phyloP scores from a whole-genome alignment of 2,113 vertebrate species.

The Poecilia latipinna region DNA sequence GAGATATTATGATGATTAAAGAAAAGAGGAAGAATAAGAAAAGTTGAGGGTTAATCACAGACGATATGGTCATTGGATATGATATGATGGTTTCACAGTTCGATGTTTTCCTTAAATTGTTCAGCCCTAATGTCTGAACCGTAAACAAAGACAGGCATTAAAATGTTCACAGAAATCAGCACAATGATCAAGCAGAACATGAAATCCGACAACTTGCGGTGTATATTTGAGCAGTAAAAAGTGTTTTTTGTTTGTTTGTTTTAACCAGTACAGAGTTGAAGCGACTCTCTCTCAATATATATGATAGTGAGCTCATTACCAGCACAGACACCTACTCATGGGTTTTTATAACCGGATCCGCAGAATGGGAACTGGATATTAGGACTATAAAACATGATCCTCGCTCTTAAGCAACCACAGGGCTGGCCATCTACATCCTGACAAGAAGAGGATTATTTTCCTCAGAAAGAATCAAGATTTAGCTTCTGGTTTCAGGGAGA shows the following conservation, averaged over 20 bases:
- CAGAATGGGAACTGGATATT: slow-evolving; percentile 55
- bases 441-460: slow-evolving; percentile 6
- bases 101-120: too few relatives aligned
- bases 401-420: slow-evolving; percentile 39
- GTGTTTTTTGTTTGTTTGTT: slow-evolving; percentile 13
- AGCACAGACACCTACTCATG: slow-evolving; percentile 60
- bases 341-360: slow-evolving; percentile 69
- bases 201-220: not conserved
- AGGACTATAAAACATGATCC: slow-evolving; percentile 62
- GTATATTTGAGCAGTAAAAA: not conserved
- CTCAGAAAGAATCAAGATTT: not conserved
- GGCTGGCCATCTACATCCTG: slow-evolving; percentile 36
- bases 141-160: not conserved
- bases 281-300: too few relatives aligned
- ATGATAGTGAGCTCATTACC: slow-evolving; percentile 65
- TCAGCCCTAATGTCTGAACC: not conserved
- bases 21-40: not conserved
- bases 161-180: not conserved
- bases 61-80: not conserved
- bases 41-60: not conserved
- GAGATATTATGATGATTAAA: not conserved
- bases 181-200: not conserved
- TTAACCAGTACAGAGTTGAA: too few relatives aligned
- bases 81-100: not conserved
- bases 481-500: not conserved